Conservation (phyloP, 2,888 invertebrate species). For the Nephrotoma appendiculata region DNA sequence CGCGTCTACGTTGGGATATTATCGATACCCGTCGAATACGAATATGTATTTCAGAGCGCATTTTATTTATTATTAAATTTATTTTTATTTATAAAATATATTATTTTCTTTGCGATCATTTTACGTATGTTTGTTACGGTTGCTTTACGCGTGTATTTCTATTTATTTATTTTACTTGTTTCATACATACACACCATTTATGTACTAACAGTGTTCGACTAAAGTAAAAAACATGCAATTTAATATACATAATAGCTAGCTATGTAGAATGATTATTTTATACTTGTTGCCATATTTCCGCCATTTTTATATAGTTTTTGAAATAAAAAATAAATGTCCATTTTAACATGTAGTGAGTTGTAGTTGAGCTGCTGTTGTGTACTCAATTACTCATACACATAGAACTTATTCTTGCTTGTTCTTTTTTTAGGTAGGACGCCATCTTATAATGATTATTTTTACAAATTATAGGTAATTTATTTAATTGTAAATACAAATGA, state of each 20-base stretch:
- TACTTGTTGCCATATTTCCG: neutral
- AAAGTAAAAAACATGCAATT: neutral
- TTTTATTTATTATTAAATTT: neutral
- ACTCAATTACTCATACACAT: neutral
- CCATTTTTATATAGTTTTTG: neutral
- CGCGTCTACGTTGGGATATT: neutral
- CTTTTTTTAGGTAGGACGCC: neutral
- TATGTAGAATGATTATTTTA: neutral
- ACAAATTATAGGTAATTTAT: neutral
- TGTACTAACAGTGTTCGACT: neutral
- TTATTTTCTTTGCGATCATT: neutral
- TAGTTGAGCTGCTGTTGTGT: neutral
- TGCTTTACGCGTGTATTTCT: neutral
- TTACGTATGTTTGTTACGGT: neutral
- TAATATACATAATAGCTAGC: neutral
- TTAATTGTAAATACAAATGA: neutral
- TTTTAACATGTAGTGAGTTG: neutral
- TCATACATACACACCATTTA: too few relatives aligned
- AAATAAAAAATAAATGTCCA: neutral
- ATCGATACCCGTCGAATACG: neutral
- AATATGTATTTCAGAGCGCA: neutral
- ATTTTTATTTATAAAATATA: neutral
- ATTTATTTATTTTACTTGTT: neutral
- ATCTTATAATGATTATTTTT: neutral
- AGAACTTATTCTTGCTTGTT: neutral